phyloP scores from a whole-genome alignment of 2,888 invertebrate genomes.

The Pardosa pseudoannulata region DNA sequence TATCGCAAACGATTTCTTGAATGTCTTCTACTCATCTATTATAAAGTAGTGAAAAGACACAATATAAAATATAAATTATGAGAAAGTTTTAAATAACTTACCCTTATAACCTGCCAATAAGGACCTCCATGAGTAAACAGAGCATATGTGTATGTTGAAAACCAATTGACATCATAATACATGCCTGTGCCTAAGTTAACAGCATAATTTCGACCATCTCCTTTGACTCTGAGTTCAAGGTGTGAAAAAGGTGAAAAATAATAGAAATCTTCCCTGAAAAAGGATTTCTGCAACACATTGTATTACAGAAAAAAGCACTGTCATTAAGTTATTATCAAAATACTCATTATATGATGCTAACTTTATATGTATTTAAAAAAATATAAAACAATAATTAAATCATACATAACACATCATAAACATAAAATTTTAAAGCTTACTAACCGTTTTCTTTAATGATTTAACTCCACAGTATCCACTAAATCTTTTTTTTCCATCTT shows the following conservation, averaged over 20 bases:
- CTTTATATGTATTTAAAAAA: not conserved
- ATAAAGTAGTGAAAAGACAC: no score
- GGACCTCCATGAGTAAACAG: conserved; percentile 97
- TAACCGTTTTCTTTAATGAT: conserved; percentile 83
- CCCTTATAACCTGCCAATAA: conserved; percentile 96
- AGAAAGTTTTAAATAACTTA: no score
- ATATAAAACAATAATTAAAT: no score
- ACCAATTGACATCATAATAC: conserved; percentile 90
- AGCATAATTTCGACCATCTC: conserved; percentile 94
- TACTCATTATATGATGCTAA: not conserved
- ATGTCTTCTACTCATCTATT: no score
- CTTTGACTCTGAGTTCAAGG: conserved; percentile 87
- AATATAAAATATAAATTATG: no score
- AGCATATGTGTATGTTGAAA: conserved; percentile 90
- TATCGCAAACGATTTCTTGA: no score
- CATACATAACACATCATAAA: not conserved
- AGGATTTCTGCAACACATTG: conserved; percentile 84
- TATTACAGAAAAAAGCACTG: no score
- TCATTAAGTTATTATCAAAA: not conserved
- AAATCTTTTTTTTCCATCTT: conserved; percentile 87
- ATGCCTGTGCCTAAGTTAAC: conserved; percentile 87
- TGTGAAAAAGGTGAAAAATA: conserved; percentile 89
- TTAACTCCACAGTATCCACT: conserved; percentile 88
- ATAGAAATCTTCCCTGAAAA: conserved; percentile 83
- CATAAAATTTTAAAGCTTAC: conserved; percentile 71